Evolutionary conservation across 1,140 invertebrate genomes (phyloP).

Genomic region (Lepidurus arcticus): DNA sequence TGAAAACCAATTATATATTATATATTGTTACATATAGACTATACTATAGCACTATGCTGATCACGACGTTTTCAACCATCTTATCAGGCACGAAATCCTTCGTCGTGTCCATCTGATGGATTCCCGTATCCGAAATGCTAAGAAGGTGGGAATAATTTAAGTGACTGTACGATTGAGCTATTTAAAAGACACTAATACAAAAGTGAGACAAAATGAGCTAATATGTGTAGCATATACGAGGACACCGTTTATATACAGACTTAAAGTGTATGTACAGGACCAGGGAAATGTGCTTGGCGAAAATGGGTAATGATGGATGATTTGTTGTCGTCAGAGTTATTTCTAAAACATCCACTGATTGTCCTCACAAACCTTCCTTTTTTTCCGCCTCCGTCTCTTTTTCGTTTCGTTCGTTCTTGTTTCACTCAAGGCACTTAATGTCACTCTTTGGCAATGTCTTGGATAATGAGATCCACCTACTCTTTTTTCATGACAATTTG

Average conservation of each 20-base stretch:
- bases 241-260: slow-evolving; percentile 21
- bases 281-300: slow-evolving; percentile 17
- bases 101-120: neutral
- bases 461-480: slow-evolving; percentile 21
- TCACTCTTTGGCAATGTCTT: slow-evolving; percentile 21
- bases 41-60: too few species aligned
- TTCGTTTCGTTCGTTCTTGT: neutral
- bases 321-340: neutral
- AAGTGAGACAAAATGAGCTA: too few species aligned
- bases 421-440: slow-evolving; percentile 21
- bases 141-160: neutral
- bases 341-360: neutral
- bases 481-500: neutral
- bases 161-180: neutral
- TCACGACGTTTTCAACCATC: neutral
- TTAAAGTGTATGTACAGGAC: slow-evolving; percentile 16
- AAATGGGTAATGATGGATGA: slow-evolving; percentile 9
- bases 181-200: neutral
- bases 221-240: neutral
- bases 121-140: neutral
- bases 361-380: neutral
- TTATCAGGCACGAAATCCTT: neutral
- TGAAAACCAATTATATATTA: too few species aligned
- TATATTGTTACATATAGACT: too few species aligned
- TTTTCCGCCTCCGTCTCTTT: neutral